Percentiles rank a stretch among this genome's conserved stretches.
phyloP scores from a whole-genome alignment of 2,113 vertebrate species.

The Eidolon helvum region DNA sequence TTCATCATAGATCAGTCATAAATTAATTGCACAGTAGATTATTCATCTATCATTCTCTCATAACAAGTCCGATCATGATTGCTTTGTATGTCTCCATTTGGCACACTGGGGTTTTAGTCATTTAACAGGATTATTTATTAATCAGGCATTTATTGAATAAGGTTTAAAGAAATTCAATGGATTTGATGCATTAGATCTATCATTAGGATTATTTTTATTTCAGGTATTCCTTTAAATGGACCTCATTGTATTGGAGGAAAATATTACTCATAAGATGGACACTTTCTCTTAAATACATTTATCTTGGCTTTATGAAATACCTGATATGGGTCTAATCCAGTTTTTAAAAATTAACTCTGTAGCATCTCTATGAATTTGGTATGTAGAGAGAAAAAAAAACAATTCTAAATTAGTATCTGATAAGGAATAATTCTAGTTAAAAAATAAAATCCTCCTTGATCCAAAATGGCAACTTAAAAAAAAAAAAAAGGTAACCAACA shows the following conservation, averaged over 20 bases:
- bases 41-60: slow-evolving; percentile 74
- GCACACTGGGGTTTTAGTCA: slow-evolving; percentile 75
- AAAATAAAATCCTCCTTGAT: slow-evolving; percentile 79
- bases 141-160: slow-evolving; percentile 80
- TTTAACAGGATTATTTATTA: slow-evolving; percentile 83
- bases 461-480: slow-evolving; percentile 76
- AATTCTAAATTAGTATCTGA: slow-evolving; percentile 79
- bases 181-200: slow-evolving; percentile 75
- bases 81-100: slow-evolving; percentile 76
- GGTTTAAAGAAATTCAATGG: slow-evolving; percentile 67
- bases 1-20: slow-evolving; percentile 72
- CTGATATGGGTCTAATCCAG: slow-evolving; percentile 79
- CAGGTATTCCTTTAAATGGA: slow-evolving; percentile 82
- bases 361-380: slow-evolving; percentile 71
- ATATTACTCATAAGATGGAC: slow-evolving; percentile 76
- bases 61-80: slow-evolving; percentile 78
- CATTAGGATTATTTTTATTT: slow-evolving; percentile 82
- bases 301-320: slow-evolving; percentile 78
- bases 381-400: slow-evolving; percentile 70
- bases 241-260: slow-evolving; percentile 70
- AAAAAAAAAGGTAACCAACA: slow-evolving; percentile 54
- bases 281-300: slow-evolving; percentile 79
- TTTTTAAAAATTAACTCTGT: slow-evolving; percentile 73
- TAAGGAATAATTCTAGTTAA: slow-evolving; percentile 81
- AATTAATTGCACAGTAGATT: slow-evolving; percentile 82